Evolutionary conservation across 2,888 invertebrate genomes (phyloP).

Genomic region (Axea sp.): DNA sequence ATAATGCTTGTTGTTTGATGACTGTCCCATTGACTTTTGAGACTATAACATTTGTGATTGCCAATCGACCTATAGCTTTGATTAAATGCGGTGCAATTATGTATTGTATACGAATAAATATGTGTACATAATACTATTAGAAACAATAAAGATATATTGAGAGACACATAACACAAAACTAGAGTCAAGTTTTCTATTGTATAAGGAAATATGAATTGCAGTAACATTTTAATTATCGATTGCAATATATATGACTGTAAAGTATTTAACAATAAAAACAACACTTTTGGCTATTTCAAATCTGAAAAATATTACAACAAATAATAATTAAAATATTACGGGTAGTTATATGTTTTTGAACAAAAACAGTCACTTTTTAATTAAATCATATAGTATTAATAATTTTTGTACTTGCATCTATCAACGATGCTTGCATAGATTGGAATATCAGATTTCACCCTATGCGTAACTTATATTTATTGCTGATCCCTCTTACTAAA

Average conservation of each 20-base stretch:
- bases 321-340: too few species aligned
- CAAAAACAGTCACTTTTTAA: too few species aligned
- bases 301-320: too few species aligned
- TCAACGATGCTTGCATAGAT: constrained; percentile 16
- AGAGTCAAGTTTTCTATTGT: too few species aligned
- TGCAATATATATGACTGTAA: too few species aligned
- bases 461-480: constrained; percentile 64
- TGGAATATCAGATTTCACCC: constrained; percentile 69
- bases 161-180: background rate
- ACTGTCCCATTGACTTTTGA: constrained; percentile 58
- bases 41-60: constrained; percentile 50
- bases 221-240: too few species aligned
- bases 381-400: background rate
- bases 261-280: too few species aligned
- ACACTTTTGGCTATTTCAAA: too few species aligned
- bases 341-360: too few species aligned
- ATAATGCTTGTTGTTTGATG: constrained; percentile 48
- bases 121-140: constrained; percentile 9
- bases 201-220: too few species aligned
- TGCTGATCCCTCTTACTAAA: constrained; percentile 56
- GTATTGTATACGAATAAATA: constrained; percentile 21
- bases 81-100: constrained; percentile 38
- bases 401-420: constrained; percentile 24
- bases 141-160: constrained; percentile 15
- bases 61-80: constrained; percentile 39